Evolutionary conservation across 2,113 vertebrate species (phyloP).

Genomic region (Mustelus asterias): DNA sequence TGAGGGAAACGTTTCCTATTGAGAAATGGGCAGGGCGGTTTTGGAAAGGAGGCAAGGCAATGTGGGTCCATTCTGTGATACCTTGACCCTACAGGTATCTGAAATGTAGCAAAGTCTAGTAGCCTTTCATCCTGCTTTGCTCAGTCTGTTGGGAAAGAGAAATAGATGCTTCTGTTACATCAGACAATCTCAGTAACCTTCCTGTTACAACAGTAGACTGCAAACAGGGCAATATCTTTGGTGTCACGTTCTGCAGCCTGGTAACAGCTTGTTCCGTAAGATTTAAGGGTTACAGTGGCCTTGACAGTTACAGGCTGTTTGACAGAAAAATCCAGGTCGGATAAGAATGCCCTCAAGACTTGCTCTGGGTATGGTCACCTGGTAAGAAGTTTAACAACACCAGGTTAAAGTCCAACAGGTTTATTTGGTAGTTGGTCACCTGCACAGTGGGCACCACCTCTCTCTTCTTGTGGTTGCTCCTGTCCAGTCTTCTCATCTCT

Average conservation of each 20-base stretch:
- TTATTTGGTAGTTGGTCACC: too few relatives aligned
- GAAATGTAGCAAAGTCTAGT: background rate
- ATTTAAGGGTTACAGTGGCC: background rate
- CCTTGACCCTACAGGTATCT: background rate
- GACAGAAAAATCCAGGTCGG: background rate
- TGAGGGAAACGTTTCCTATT: background rate
- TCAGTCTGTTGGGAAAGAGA: background rate
- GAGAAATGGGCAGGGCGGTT: background rate
- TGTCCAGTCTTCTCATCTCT: background rate
- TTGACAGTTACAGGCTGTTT: background rate
- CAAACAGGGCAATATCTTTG: background rate
- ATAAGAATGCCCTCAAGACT: background rate
- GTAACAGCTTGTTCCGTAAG: background rate
- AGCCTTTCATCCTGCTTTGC: background rate
- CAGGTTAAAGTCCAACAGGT: too few relatives aligned
- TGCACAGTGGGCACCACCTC: background rate
- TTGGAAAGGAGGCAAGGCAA: background rate
- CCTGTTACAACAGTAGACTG: background rate
- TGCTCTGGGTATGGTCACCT: background rate
- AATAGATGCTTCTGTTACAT: background rate
- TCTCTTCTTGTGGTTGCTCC: background rate
- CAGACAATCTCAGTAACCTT: background rate
- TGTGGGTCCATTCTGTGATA: background rate
- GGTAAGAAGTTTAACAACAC: too few relatives aligned
- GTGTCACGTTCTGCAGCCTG: background rate